phyloP scores from a whole-genome alignment of 2,113 vertebrate species.

The Halcyon malimbica region DNA sequence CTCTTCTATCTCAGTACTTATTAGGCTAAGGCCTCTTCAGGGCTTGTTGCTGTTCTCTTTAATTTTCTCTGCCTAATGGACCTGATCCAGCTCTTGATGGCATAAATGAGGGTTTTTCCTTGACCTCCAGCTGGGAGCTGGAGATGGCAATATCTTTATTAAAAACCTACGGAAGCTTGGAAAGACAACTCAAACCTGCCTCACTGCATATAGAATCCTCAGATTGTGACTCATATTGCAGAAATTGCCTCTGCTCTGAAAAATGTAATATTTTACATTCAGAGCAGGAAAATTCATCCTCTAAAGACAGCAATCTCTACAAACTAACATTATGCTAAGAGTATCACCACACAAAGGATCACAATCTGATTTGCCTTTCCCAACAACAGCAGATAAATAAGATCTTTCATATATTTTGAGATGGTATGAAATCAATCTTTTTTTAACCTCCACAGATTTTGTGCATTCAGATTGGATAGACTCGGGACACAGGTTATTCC shows the following conservation, averaged over 20 bases:
- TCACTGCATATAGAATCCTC: background rate
- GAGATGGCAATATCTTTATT: constrained; percentile 26
- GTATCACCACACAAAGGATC: background rate
- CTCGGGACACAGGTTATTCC: background rate
- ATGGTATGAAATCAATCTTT: background rate
- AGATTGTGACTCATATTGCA: background rate
- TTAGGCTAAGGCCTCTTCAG: constrained; percentile 49
- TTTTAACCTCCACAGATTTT: background rate
- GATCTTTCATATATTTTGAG: background rate
- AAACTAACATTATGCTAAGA: background rate
- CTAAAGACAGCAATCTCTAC: background rate
- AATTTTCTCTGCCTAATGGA: constrained; percentile 61
- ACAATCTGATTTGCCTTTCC: background rate
- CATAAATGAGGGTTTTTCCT: background rate
- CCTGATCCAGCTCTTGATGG: constrained; percentile 26
- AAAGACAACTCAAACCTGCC: background rate
- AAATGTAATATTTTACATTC: background rate
- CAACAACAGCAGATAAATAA: background rate
- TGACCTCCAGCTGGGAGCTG: constrained; percentile 23
- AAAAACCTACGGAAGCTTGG: background rate
- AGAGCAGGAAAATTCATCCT: background rate
- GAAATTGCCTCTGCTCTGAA: background rate
- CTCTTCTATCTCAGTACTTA: constrained; percentile 19
- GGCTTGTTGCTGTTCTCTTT: constrained; percentile 55
- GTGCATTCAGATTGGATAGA: background rate